Evolutionary conservation across 2,888 invertebrate genomes (phyloP), one percentile per base, ranked within the genome.

Genomic region (Toxonevra muliebris): DNA sequence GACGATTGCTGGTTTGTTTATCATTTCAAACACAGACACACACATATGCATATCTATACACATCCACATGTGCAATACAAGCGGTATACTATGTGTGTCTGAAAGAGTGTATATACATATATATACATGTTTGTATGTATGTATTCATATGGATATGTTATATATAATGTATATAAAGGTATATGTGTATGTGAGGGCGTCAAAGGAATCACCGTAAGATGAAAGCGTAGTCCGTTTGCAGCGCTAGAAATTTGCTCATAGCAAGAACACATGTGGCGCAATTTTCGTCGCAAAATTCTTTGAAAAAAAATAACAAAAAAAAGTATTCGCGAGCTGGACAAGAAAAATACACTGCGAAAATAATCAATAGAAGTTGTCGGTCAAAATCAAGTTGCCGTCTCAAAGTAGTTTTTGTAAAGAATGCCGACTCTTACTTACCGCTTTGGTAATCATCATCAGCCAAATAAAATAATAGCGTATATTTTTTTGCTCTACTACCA

Each of bases 231-330:
- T 74, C 77, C 77, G 75, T 77, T 74, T 75, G 78, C 77, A 77
- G 73, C 78, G 80, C 79, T 80, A 74, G 76, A 76, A 80, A 78
- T 76, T 77, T 79, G 77, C 79, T 78, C 77, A 74, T 79, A 79
- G 79, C 80, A 77, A 75, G 77, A 77, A 76, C 80, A 79, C 79
- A 80, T 79, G 80, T 79, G 80, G 80, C 76, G 80, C 77, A 77
- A 79, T 79, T 80, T 67, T 79, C 77, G 79, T 80, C 76, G 79
- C 58, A 54, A 53, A 53, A 41, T 52, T 59, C 43, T 59, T 59
- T 52, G 50, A 45, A 50, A 48, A 50, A 61, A 61, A 61, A 13
- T 13, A 61, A 45, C 15, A 45, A 50, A 63, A 66, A 66, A 66
- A 58, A 63, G n/a, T 73, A 76, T 76, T 76, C 79, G 73, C 77